A percentile compares a stretch with the other conserved stretches of the same genome.
Conservation (phyloP, 2,113 vertebrate genomes). For the Pagrus major region DNA sequence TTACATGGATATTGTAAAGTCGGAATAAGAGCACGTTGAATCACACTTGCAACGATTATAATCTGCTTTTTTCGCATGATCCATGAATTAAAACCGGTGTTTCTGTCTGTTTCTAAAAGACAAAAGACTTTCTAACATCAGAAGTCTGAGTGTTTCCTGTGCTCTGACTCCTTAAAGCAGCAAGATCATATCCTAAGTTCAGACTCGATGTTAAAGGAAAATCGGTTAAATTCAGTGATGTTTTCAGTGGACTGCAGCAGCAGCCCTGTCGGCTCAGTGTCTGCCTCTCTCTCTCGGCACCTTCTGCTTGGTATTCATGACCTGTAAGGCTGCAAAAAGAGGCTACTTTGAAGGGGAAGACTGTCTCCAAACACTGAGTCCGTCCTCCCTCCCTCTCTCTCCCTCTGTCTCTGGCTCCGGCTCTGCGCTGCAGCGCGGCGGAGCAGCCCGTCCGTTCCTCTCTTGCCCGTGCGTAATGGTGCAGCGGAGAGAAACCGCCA, state of each 20-base stretch:
- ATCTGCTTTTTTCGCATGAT: background rate
- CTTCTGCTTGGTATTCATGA: slow-evolving; percentile 76
- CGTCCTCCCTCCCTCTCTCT: background rate
- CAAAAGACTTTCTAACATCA: background rate
- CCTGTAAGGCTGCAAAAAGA: slow-evolving; percentile 52
- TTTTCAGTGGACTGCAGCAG: slow-evolving; percentile 12
- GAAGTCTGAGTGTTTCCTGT: background rate
- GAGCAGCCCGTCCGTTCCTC: background rate
- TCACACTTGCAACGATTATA: background rate
- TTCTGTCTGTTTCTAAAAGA: background rate
- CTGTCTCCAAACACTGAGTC: slow-evolving; percentile 51
- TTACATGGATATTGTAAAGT: background rate
- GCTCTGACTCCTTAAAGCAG: background rate
- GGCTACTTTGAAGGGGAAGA: slow-evolving; percentile 63
- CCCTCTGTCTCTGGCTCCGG: background rate
- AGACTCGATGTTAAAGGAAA: background rate
- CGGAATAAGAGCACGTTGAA: background rate
- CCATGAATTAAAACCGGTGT: background rate
- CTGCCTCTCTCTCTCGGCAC: slow-evolving; percentile 22
- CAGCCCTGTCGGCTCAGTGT: slow-evolving; percentile 4
- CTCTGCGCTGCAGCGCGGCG: slow-evolving; percentile 34
- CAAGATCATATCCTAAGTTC: too few species aligned
- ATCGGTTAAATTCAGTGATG: background rate
- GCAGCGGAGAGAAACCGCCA: background rate
- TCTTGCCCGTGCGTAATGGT: slow-evolving; percentile 43